A percentile compares a stretch with the other conserved stretches of the same genome.
Evolutionary conservation across 2,113 vertebrate species (phyloP).

Genomic region (Boleophthalmus pectinirostris): DNA sequence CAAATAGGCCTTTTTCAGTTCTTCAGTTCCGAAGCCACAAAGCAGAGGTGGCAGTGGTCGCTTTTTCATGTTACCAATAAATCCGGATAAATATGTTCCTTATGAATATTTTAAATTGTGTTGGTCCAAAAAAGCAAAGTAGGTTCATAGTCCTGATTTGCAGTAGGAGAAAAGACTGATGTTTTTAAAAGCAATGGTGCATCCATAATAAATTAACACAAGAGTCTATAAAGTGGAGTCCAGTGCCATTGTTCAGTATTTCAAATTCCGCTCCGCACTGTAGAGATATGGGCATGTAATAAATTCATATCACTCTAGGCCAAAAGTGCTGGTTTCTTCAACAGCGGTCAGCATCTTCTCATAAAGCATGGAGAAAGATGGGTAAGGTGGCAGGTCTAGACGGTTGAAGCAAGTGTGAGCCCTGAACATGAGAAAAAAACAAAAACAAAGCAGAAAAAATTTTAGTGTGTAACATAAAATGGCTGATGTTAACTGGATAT

Average conservation of each 20-base stretch:
- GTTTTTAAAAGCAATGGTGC: constrained; percentile 1
- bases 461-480: background rate
- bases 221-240: constrained; percentile 11
- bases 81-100: background rate
- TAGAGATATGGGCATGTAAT: background rate
- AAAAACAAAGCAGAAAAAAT: background rate
- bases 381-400: constrained; percentile 92
- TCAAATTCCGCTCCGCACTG: background rate
- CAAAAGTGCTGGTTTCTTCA: constrained; percentile 95
- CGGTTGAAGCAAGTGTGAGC: constrained; percentile 96
- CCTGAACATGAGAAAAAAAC: constrained; percentile 64
- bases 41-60: constrained; percentile 48
- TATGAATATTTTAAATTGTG: constrained; percentile 2
- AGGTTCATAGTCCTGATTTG: constrained; percentile 29
- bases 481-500: too few relatives aligned
- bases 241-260: background rate
- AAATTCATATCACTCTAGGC: constrained; percentile 81
- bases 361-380: constrained; percentile 92
- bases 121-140: constrained; percentile 31
- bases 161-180: constrained; percentile 12
- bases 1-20: constrained; percentile 1
- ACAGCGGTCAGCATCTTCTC: constrained; percentile 95
- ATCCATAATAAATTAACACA: constrained; percentile 13
- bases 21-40: background rate
- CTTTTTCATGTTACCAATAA: constrained; percentile 15